Evolutionary conservation across 2,113 vertebrate genomes (phyloP).

Genomic region (Podocnemis expansa): DNA sequence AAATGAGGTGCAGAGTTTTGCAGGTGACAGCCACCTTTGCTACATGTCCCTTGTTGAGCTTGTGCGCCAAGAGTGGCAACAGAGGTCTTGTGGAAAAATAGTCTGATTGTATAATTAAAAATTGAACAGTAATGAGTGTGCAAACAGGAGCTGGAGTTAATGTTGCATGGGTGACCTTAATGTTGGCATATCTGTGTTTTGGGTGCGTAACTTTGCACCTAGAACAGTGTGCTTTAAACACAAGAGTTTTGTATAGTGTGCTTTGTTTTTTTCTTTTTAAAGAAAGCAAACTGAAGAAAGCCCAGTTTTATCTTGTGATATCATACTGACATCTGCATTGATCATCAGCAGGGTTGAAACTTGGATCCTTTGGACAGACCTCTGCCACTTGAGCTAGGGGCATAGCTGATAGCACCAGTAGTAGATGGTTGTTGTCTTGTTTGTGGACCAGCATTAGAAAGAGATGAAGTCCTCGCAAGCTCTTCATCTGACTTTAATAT

Average conservation of each 20-base stretch:
- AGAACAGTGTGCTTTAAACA: neutral
- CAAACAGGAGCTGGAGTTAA: neutral
- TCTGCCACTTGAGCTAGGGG: neutral
- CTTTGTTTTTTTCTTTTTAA: neutral
- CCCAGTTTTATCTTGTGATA: neutral
- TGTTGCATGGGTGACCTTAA: neutral
- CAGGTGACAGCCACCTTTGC: neutral
- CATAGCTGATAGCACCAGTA: neutral
- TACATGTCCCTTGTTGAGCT: neutral
- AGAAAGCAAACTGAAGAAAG: neutral
- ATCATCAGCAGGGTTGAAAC: neutral
- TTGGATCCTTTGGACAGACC: neutral
- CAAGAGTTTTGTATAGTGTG: neutral
- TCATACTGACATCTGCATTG: neutral
- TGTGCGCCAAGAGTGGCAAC: too few relatives aligned
- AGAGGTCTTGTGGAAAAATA: neutral
- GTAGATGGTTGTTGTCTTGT: neutral
- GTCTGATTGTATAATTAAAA: neutral
- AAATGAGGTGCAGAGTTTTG: too few relatives aligned
- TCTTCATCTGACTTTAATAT: too few relatives aligned
- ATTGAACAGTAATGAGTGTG: neutral
- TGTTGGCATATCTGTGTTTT: neutral
- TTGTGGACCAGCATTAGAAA: neutral
- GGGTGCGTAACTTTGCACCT: neutral
- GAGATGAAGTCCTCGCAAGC: neutral